Evolutionary conservation across 64 coral and sea anemone genomes (phyloP), one percentile per base, ranked within the genome.

Genomic region (Trachythela sp.): DNA sequence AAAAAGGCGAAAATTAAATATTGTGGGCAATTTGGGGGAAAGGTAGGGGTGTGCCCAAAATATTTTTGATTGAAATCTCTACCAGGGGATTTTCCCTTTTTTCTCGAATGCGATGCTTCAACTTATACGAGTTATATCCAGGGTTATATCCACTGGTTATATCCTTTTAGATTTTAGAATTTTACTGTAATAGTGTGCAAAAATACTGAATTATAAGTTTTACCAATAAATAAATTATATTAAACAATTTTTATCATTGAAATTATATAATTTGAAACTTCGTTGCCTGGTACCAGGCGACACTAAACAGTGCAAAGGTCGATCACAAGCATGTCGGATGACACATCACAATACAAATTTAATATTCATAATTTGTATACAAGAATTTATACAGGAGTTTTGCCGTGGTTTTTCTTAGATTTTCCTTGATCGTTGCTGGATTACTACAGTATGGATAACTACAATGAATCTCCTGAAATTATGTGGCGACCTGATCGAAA

Each of bases 401-500:
- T 64, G 13, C 56, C 56, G 20, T 64, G 1, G 56, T 8, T 64
- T 64, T 9, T 20, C 56, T 52, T 26, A 27, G 15, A n/a, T 24
- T 20, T 64, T 64, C 56, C 22, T 26, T 64, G 0, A 64, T 8
- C 8, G 8, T 5, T 2, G 26, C 20, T 64, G 4, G 26, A 8
- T 64, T 18, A 64, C 56, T 64, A n/a, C 26, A 27, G 26, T 20
- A 64, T 64, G 75, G 75, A 80, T 36, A 13, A 8, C 27, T 35
- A 10, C 15, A 30, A 80, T 35, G 2, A 80, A 3, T 15, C 0
- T 39, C 42, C 41, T 33, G 50, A 37, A 49, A 40, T 94, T 8
- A 90, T 99, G 54, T 99, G 96, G 96, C 92, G 83, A 38, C 93
- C 96, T 10, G 86, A 70, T 20, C 2, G 34, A 18, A 58, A 87